Conservation (phyloP, 2,888 invertebrate species). For the Desoria tigrina region DNA sequence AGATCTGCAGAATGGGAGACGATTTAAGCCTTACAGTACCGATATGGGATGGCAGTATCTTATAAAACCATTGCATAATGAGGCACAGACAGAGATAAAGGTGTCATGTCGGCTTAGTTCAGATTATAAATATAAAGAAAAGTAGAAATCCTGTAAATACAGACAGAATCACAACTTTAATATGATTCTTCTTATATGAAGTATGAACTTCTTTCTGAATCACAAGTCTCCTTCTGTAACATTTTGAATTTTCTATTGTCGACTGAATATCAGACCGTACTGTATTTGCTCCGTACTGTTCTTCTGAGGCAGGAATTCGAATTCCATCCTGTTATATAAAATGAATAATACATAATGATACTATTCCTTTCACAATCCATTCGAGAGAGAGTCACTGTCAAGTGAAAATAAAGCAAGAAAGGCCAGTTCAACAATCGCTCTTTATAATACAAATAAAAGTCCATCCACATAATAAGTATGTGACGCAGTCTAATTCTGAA, state of each 20-base stretch:
- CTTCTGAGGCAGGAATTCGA: slow-evolving; percentile 3
- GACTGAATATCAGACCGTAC: too few relatives aligned
- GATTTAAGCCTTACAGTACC: neutral
- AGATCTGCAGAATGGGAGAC: neutral
- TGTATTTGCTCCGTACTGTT: too few relatives aligned
- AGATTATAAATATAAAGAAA: slow-evolving; percentile 19
- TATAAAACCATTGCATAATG: slow-evolving; percentile 12
- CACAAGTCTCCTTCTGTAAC: too few relatives aligned
- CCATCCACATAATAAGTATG: too few relatives aligned
- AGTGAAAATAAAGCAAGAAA: neutral
- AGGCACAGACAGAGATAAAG: slow-evolving; percentile 13
- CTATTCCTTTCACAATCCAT: neutral
- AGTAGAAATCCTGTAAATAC: neutral
- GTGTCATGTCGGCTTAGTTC: slow-evolving; percentile 20
- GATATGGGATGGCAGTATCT: neutral
- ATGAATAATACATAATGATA: too few relatives aligned
- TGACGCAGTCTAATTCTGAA: too few relatives aligned
- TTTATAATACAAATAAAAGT: neutral
- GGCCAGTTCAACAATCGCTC: neutral
- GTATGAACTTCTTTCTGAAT: too few relatives aligned
- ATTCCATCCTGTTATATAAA: neutral
- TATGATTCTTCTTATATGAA: too few relatives aligned
- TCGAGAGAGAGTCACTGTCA: slow-evolving; percentile 3
- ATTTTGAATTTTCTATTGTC: too few relatives aligned
- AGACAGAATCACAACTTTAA: too few relatives aligned